Percentiles rank a stretch among this genome's conserved stretches.
Evolutionary conservation across 2,797 vertebrate species (phyloP).

Genomic region (Manis crassicaudata): DNA sequence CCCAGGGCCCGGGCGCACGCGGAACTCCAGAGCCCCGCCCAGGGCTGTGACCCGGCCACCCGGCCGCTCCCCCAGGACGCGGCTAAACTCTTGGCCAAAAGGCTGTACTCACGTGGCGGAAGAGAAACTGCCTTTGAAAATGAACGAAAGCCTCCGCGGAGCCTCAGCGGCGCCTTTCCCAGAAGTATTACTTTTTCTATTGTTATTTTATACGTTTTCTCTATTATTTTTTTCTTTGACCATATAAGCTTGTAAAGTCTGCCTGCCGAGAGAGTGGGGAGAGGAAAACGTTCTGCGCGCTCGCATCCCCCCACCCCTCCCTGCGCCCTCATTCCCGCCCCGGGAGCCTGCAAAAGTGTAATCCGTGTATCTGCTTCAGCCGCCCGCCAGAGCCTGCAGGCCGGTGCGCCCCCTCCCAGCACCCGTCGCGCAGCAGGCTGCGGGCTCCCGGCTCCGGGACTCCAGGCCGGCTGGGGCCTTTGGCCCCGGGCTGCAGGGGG

Average conservation of each 20-base stretch:
- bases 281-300: neutral
- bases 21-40: constrained; percentile 44
- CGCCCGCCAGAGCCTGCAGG: neutral
- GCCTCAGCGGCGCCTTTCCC: constrained; percentile 76
- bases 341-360: constrained; percentile 75
- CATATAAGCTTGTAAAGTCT: constrained; percentile 87
- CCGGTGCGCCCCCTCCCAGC: neutral
- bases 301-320: neutral
- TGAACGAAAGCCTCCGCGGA: constrained; percentile 60
- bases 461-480: neutral
- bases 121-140: constrained; percentile 61
- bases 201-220: constrained; percentile 84
- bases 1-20: constrained; percentile 53
- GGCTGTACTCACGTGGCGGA: constrained; percentile 86
- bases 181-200: constrained; percentile 85
- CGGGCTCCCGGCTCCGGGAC: neutral
- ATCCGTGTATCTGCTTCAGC: constrained; percentile 75
- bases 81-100: constrained; percentile 87
- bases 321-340: neutral
- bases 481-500: neutral
- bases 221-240: constrained; percentile 80
- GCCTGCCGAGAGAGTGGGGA: constrained; percentile 81
- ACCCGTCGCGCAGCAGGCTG: neutral
- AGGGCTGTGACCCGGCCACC: neutral
- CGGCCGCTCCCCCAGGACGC: constrained; percentile 69